Evolutionary conservation across 2,888 invertebrate genomes (phyloP).

Genomic region (Thera obeliscata): DNA sequence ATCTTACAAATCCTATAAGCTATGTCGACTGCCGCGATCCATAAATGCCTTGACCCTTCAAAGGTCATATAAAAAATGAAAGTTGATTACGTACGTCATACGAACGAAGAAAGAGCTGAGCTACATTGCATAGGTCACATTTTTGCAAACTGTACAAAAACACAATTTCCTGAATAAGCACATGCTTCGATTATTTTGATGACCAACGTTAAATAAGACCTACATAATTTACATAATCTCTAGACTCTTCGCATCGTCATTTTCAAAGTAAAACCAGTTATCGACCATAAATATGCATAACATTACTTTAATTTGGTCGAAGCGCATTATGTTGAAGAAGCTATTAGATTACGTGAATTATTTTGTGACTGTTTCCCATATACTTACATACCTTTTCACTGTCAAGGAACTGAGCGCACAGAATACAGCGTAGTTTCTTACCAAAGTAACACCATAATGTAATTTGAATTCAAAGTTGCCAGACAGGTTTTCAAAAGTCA

Average conservation of each 20-base stretch:
- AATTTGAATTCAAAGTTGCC: slow-evolving; percentile 27
- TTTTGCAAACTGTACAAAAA: not conserved
- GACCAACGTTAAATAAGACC: slow-evolving; percentile 14
- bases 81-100: too few relatives aligned
- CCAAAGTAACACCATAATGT: slow-evolving; percentile 11
- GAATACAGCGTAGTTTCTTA: slow-evolving; percentile 15
- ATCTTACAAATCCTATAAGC: too few relatives aligned
- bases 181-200: slow-evolving; percentile 8
- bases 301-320: not conserved
- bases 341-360: not conserved
- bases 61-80: too few relatives aligned
- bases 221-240: slow-evolving; percentile 10
- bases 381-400: slow-evolving; percentile 28
- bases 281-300: not conserved
- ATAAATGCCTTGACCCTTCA: too few relatives aligned
- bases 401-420: slow-evolving; percentile 34
- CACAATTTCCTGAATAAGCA: not conserved
- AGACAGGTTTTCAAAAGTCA: slow-evolving; percentile 28
- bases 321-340: not conserved
- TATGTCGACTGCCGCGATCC: too few relatives aligned
- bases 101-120: too few relatives aligned
- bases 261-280: slow-evolving; percentile 21
- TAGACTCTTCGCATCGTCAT: slow-evolving; percentile 1
- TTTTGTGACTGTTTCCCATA: not conserved
- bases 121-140: too few relatives aligned